A percentile compares a stretch with the other conserved stretches of the same genome.
These are phyloP conservation scores for Numenius phaeopus DNA, from an alignment of 2,797 vertebrate species.

Conservation along the genomic window DNA sequence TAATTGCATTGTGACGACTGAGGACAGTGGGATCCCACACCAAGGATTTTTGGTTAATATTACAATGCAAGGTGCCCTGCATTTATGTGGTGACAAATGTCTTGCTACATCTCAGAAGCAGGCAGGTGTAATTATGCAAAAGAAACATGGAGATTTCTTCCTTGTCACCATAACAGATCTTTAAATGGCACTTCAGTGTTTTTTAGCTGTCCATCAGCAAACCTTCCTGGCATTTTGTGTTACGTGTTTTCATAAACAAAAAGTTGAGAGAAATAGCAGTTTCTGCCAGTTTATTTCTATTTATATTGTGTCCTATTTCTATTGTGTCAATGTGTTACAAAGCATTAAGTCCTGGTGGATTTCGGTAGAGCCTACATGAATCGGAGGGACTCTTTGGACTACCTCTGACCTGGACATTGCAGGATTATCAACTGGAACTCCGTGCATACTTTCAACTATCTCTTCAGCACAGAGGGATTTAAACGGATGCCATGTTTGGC, in stretches of 20 bases:
- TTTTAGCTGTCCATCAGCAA: not conserved
- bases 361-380: not conserved
- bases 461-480: not conserved
- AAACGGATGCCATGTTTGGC: not conserved
- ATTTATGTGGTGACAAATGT: not conserved
- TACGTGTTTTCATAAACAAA: not conserved
- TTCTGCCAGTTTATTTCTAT: not conserved
- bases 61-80: not conserved
- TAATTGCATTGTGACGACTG: not conserved
- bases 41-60: not conserved
- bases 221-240: not conserved
- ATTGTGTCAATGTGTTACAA: not conserved
- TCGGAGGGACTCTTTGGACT: too few relatives aligned
- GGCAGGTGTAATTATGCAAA: not conserved
- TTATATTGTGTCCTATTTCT: not conserved
- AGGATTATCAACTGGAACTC: not conserved
- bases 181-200: not conserved
- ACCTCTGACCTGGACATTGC: too few relatives aligned
- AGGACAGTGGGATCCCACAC: not conserved
- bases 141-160: not conserved
- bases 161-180: not conserved
- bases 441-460: not conserved
- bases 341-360: not conserved
- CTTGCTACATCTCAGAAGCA: not conserved
- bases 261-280: not conserved